Base-by-base conservation (phyloP, 2,797 vertebrate genomes). In the Protonibea diacanthus region DNA sequence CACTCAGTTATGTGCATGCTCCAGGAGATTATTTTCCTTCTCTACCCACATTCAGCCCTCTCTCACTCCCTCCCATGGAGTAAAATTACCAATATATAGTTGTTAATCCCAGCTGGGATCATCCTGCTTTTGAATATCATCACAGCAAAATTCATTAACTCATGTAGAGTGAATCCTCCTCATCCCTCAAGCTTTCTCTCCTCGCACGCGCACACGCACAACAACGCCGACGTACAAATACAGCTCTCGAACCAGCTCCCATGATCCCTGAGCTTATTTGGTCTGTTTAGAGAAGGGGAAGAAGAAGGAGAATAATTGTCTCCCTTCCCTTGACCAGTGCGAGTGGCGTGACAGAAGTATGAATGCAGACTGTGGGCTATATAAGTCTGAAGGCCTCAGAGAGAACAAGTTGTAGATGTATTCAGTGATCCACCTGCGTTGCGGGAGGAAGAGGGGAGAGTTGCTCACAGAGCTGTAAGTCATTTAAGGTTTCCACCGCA, bases 181-280 rank as follows among this genome's bases (percentile, higher is more conserved):
- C 83, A 88, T 91, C 91, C 90, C 88, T 86, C 78, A 80, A 93
- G 85, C 88, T 84, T 77, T 85, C 78, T 76, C 65, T 65, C 20
- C 51, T 38, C 67, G 63, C 72, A 42, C 77, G 63, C 74, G 69
- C 72, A 60, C 58, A 66, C 67, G 27, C 66, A 64, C 63, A 49
- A 61, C 2, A 38, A 58, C 63, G 53, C 49, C 6, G 8, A 76
- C 86, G 74, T 71, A 86, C 82, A 89, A 81, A 90, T 45, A 74
- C 85, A 79, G 80, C 86, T 82, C 84, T 84, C 80, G 68, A 65
- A 65, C 74, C 81, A 12, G 74, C 80, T 91, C 93, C 91, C 93
- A 90, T 90, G 87, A 85, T 95, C 92, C 93, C 93, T 84, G 44
- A 90, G 92, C 92, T 91, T 93, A 95, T 95, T 95, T 93, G 81